phyloP scores from a whole-genome alignment of 1,140 invertebrate species.

The Limonius californicus region DNA sequence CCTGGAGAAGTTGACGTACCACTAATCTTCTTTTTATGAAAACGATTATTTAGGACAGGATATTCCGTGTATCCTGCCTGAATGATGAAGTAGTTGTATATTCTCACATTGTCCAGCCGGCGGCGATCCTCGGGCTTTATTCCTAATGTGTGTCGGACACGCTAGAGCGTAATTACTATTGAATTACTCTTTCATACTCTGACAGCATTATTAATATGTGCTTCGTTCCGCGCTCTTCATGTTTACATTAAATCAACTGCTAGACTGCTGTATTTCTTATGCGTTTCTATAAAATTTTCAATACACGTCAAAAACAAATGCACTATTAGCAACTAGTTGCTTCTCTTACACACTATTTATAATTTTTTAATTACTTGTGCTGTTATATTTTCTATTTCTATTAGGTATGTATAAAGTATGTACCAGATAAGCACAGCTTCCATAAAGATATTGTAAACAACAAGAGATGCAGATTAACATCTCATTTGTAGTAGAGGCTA shows the following conservation, averaged over 20 bases:
- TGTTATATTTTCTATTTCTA: too few relatives aligned
- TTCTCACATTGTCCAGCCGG: conserved; percentile 1
- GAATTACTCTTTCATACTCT: conserved; percentile 33
- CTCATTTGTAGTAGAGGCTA: too few relatives aligned
- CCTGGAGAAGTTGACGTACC: not conserved
- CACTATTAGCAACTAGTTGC: too few relatives aligned
- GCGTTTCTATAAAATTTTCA: too few relatives aligned
- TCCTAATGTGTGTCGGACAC: conserved; percentile 28
- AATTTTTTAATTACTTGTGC: too few relatives aligned
- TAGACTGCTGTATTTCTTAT: too few relatives aligned
- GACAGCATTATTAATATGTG: conserved; percentile 35
- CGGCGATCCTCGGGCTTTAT: conserved; percentile 4
- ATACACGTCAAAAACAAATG: too few relatives aligned
- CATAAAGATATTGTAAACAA: too few relatives aligned
- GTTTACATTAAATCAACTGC: conserved; percentile 37
- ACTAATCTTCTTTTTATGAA: conserved; percentile 6
- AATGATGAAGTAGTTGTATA: conserved; percentile 9
- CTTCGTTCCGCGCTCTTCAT: conserved; percentile 30
- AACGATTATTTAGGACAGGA: conserved; percentile 7
- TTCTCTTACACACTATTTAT: too few relatives aligned
- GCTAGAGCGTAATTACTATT: conserved; percentile 33
- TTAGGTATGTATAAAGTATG: too few relatives aligned
- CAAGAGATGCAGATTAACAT: too few relatives aligned
- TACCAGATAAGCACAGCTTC: too few relatives aligned
- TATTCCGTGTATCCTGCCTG: conserved; percentile 3